Evolutionary conservation across 2,797 vertebrate genomes (phyloP).

Genomic region (Sebastes itinus): DNA sequence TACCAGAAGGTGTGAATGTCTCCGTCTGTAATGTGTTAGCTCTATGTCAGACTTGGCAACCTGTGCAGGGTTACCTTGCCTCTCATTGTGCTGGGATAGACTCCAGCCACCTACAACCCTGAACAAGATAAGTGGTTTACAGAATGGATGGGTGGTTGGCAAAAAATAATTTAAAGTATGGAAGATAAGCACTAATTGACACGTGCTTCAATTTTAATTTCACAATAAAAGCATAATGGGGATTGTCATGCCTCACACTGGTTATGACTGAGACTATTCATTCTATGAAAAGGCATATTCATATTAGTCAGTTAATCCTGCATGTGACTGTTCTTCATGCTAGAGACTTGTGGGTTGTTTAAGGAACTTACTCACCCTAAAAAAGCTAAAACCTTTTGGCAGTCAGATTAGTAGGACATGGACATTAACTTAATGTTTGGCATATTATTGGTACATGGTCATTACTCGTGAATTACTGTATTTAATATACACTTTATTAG

Average conservation of each 20-base stretch:
- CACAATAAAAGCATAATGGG: not conserved
- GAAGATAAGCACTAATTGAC: not conserved
- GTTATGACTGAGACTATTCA: not conserved
- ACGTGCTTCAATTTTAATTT: not conserved
- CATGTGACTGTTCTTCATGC: conserved; percentile 1
- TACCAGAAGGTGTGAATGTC: not conserved
- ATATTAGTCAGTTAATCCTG: not conserved
- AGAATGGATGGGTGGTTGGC: not conserved
- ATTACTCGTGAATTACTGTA: not conserved
- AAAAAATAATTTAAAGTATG: too few relatives aligned
- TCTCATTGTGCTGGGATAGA: not conserved
- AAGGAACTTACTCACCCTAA: not conserved
- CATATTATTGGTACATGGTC: not conserved
- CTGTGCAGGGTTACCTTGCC: too few relatives aligned
- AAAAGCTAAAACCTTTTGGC: not conserved
- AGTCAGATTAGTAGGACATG: too few relatives aligned
- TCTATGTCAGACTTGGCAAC: not conserved
- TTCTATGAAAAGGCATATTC: not conserved
- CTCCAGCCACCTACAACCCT: not conserved
- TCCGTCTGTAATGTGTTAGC: not conserved
- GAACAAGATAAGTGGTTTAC: not conserved
- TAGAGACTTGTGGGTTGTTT: not conserved
- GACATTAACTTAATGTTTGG: not conserved
- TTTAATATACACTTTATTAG: not conserved
- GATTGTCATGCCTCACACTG: not conserved